Evolutionary conservation across 2,888 invertebrate species (phyloP).

Genomic region (Hedychridium roseum): DNA sequence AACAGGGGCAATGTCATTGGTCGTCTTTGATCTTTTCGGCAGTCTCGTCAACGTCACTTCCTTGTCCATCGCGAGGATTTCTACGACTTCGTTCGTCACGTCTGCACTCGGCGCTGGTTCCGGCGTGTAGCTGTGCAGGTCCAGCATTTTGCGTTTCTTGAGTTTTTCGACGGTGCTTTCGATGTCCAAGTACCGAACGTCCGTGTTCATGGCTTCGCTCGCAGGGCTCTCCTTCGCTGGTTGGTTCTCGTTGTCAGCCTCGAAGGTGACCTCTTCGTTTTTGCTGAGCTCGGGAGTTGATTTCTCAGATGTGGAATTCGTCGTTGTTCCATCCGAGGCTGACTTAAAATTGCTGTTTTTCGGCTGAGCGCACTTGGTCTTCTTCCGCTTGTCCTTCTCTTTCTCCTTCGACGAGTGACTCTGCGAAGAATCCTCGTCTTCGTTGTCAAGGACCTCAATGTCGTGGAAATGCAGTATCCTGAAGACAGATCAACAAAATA

Average conservation of each 20-base stretch:
- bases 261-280: constrained; percentile 39
- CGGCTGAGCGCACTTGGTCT: constrained; percentile 16
- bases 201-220: constrained; percentile 30
- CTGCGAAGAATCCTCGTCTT: constrained; percentile 61
- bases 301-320: constrained; percentile 44
- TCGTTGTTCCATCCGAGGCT: constrained; percentile 48
- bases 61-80: constrained; percentile 67
- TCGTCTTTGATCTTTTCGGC: constrained; percentile 62
- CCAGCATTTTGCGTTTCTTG: constrained; percentile 58
- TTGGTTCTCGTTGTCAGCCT: constrained; percentile 37
- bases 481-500: constrained; percentile 33
- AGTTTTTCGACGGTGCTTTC: constrained; percentile 58
- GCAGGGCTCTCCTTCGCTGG: constrained; percentile 19
- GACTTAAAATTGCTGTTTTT: constrained; percentile 45
- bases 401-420: constrained; percentile 36
- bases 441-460: constrained; percentile 71
- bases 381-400: constrained; percentile 45
- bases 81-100: constrained; percentile 53
- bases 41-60: constrained; percentile 70
- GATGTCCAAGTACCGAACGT: constrained; percentile 47
- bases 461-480: constrained; percentile 82
- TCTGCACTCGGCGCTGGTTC: too few relatives aligned
- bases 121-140: constrained; percentile 44
- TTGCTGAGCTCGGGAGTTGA: constrained; percentile 49
- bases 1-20: constrained; percentile 69